These are phyloP conservation scores for Artemia sp. DNA, from an alignment of 2,888 invertebrate genomes.

Conservation along the genomic window DNA sequence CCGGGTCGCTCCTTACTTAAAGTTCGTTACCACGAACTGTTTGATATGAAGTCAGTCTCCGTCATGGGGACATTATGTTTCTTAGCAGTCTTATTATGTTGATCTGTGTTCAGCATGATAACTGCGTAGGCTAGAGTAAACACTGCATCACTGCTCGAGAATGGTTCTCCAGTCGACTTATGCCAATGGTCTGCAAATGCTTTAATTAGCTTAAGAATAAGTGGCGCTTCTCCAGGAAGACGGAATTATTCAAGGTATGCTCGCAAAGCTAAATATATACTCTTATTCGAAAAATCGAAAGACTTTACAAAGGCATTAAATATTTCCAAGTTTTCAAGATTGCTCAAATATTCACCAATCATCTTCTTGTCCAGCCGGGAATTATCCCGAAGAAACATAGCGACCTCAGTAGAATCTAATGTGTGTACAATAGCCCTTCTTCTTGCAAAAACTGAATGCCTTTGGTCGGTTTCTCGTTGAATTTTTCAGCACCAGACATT, in stretches of 20 bases:
- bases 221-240: conserved; percentile 91
- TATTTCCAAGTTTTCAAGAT: conserved; percentile 40
- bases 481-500: conserved; percentile 77
- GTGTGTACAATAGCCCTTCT: conserved; percentile 61
- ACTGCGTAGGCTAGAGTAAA: conserved; percentile 94
- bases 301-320: conserved; percentile 50
- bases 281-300: conserved; percentile 71
- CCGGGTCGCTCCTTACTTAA: no score
- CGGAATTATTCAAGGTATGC: conserved; percentile 90
- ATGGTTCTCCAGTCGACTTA: conserved; percentile 77
- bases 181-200: conserved; percentile 92
- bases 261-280: conserved; percentile 85
- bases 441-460: conserved; percentile 87
- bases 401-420: conserved; percentile 66
- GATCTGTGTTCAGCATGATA: conserved; percentile 99
- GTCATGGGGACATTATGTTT: conserved; percentile 87
- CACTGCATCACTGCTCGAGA: conserved; percentile 88
- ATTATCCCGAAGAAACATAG: conserved; percentile 79
- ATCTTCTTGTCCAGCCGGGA: conserved; percentile 88
- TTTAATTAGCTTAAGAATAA: conserved; percentile 85
- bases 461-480: conserved; percentile 86
- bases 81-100: conserved; percentile 92
- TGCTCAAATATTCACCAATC: conserved; percentile 71
- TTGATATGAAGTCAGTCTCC: conserved; percentile 59
- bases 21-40: no score